Evolutionary conservation across 2,113 vertebrate genomes (phyloP).

Genomic region (Laterallus jamaicensis): DNA sequence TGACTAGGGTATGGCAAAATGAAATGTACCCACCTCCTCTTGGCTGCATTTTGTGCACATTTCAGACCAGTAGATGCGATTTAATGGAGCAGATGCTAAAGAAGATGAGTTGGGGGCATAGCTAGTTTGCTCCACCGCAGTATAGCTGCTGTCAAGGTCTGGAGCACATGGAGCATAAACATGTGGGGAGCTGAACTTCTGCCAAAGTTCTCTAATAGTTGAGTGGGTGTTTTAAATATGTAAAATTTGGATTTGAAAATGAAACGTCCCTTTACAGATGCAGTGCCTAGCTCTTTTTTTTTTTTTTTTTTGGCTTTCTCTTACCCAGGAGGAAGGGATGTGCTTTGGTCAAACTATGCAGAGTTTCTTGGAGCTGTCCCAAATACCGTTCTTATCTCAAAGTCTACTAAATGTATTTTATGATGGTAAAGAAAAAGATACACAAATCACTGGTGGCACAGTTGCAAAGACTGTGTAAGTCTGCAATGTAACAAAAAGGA

Average conservation of each 20-base stretch:
- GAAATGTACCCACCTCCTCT: background rate
- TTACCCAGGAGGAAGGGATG: background rate
- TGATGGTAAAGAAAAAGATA: background rate
- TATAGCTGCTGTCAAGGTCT: background rate
- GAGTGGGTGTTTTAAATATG: background rate
- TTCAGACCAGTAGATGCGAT: background rate
- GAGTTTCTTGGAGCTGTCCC: background rate
- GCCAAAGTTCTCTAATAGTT: background rate
- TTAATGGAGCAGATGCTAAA: background rate
- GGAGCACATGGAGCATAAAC: background rate
- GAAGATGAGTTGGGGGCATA: background rate
- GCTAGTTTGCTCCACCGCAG: background rate
- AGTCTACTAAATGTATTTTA: background rate
- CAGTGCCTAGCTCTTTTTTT: background rate
- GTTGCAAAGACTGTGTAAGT: background rate
- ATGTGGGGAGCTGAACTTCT: background rate
- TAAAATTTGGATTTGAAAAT: background rate
- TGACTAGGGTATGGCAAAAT: background rate
- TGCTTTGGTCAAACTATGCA: background rate
- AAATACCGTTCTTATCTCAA: background rate
- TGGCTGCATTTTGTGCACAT: background rate
- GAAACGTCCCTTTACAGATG: background rate
- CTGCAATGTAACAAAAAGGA: background rate
- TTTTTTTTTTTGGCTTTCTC: background rate
- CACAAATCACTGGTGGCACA: background rate